Evolutionary conservation across 2,113 vertebrate genomes (phyloP).

Genomic region (Rhipidura dahli): DNA sequence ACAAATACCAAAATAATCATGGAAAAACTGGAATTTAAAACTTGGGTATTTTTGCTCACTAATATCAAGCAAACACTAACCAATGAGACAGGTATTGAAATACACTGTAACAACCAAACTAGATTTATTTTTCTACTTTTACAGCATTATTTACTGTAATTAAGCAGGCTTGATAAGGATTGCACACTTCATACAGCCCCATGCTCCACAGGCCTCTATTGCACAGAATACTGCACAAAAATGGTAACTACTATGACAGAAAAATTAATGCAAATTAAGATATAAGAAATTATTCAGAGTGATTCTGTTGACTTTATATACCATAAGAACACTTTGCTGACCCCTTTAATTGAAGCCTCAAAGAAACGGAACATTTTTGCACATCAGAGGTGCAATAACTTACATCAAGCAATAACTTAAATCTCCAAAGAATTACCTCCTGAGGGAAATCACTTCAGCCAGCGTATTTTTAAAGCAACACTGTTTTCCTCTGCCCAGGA

Average conservation of each 20-base stretch:
- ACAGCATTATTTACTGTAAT: neutral
- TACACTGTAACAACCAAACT: neutral
- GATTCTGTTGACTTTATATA: neutral
- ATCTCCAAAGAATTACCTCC: neutral
- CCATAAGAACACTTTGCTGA: neutral
- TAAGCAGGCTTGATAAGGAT: neutral
- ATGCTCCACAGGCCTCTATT: neutral
- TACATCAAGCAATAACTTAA: neutral
- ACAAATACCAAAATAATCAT: constrained; percentile 1
- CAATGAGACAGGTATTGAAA: neutral
- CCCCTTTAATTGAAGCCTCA: neutral
- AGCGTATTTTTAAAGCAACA: accelerated
- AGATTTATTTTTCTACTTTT: neutral
- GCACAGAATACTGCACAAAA: neutral
- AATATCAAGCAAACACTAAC: neutral
- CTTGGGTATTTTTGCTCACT: neutral
- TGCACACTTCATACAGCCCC: neutral
- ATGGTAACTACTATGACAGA: neutral
- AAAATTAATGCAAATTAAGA: neutral
- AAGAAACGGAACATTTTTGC: neutral
- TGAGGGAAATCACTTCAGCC: neutral
- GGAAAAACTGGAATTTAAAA: neutral
- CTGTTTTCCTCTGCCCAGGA: neutral
- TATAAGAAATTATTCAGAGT: neutral
- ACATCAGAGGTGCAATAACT: neutral